Conservation (phyloP, 1,140 invertebrate species). For the Pogonomyrmex barbatus region DNA sequence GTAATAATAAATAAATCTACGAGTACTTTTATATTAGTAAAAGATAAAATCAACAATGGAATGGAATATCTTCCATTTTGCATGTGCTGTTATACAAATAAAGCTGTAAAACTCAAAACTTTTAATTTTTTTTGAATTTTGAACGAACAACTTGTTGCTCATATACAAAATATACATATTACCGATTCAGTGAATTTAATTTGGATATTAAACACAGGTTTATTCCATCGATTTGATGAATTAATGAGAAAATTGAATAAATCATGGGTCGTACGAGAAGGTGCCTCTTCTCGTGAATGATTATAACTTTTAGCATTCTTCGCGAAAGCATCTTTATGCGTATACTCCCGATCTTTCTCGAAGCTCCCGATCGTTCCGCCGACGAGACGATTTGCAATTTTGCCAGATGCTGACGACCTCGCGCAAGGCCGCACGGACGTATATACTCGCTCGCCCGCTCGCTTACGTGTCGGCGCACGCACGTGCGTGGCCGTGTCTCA, state of each 20-base stretch:
- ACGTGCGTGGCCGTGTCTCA: slow-evolving; percentile 24
- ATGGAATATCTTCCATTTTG: background rate
- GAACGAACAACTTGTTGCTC: background rate
- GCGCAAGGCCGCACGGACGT: slow-evolving; percentile 20
- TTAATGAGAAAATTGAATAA: background rate
- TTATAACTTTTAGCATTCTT: background rate
- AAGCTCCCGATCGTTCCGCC: background rate
- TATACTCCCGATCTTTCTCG: slow-evolving; percentile 23
- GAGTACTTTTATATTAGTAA: background rate
- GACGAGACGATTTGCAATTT: slow-evolving; percentile 35
- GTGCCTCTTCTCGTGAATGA: background rate
- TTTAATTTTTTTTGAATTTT: background rate
- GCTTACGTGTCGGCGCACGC: slow-evolving; percentile 23
- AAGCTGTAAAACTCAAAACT: background rate
- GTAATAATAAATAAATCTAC: background rate
- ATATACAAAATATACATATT: background rate
- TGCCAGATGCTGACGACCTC: slow-evolving; percentile 34
- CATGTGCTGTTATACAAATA: background rate
- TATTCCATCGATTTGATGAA: background rate
- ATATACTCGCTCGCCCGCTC: background rate
- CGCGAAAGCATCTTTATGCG: background rate
- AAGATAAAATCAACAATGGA: background rate
- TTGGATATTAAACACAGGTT: background rate
- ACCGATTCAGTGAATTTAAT: background rate
- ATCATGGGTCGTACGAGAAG: background rate